Conservation (phyloP, 2,113 vertebrate genomes). For the Chaetops frenatus region DNA sequence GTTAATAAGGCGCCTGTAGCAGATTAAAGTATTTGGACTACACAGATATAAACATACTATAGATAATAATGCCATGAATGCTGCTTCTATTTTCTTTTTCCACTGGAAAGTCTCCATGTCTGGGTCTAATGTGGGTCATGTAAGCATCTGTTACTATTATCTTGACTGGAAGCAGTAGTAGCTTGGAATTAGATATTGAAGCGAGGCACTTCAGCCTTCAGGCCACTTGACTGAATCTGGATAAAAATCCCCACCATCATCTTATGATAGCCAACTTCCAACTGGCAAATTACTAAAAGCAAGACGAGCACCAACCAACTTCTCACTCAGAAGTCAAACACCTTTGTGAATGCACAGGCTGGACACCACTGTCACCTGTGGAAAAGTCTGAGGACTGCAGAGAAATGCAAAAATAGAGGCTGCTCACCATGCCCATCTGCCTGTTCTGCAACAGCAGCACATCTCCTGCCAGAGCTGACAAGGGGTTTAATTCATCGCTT, state of each 20-base stretch:
- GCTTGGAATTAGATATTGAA: neutral
- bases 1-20: neutral
- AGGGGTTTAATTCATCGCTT: neutral
- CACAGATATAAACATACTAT: neutral
- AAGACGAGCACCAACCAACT: rapidly evolving
- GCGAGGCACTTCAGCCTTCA: neutral
- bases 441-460: neutral
- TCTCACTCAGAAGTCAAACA: neutral
- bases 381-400: neutral
- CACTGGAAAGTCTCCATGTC: neutral
- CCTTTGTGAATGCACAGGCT: neutral
- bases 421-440: neutral
- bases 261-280: neutral
- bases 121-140: neutral
- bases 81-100: neutral
- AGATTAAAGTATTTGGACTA: neutral
- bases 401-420: neutral
- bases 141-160: neutral
- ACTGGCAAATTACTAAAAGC: neutral
- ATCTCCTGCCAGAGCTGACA: neutral
- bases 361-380: neutral
- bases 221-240: neutral
- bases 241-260: neutral
- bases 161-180: neutral
- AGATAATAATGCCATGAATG: neutral